Percentiles rank a stretch among this genome's conserved stretches.
These are phyloP conservation scores for Fissipunctia ypsillon DNA, from an alignment of 2,888 invertebrate species.

Conservation along the genomic window DNA sequence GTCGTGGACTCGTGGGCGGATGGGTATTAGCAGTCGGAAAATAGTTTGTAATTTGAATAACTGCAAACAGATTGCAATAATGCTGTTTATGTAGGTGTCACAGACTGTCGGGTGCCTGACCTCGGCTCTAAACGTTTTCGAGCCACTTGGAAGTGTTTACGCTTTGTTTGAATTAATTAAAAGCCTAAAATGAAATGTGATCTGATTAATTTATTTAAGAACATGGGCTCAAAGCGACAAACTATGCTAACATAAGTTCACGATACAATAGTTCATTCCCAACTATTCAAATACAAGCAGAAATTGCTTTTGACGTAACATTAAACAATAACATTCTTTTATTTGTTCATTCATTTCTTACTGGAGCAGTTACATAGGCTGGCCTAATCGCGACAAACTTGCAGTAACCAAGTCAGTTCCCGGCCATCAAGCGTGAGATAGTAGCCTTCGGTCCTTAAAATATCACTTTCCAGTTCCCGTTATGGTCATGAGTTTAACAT, in stretches of 20 bases:
- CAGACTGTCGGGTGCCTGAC: conserved; percentile 36
- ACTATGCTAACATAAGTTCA: conserved; percentile 29
- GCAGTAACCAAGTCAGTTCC: conserved; percentile 28
- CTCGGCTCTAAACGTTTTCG: conserved; percentile 51
- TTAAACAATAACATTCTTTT: not conserved
- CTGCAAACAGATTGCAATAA: conserved; percentile 62
- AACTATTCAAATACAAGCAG: conserved; percentile 47
- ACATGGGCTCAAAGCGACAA: not conserved
- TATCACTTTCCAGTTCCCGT: conserved; percentile 71
- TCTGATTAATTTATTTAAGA: conserved; percentile 1
- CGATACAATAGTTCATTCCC: conserved; percentile 7
- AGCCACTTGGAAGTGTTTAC: conserved; percentile 35
- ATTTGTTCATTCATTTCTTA: conserved; percentile 23
- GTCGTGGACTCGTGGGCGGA: conserved; percentile 45
- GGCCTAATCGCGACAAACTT: conserved; percentile 14
- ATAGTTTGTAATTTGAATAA: conserved; percentile 59
- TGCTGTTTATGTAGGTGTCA: conserved; percentile 51
- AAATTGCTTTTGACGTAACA: conserved; percentile 17
- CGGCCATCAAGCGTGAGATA: conserved; percentile 45
- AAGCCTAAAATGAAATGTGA: conserved; percentile 21
- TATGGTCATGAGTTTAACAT: conserved; percentile 73
- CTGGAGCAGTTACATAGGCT: not conserved
- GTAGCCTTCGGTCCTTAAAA: conserved; percentile 65
- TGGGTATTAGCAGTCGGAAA: conserved; percentile 56
- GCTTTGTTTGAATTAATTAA: conserved; percentile 19